A percentile compares a stretch with the other conserved stretches of the same genome.
These are phyloP conservation scores for Triplophysa rosa DNA, from an alignment of 2,113 vertebrate species.

Conservation along the genomic window DNA sequence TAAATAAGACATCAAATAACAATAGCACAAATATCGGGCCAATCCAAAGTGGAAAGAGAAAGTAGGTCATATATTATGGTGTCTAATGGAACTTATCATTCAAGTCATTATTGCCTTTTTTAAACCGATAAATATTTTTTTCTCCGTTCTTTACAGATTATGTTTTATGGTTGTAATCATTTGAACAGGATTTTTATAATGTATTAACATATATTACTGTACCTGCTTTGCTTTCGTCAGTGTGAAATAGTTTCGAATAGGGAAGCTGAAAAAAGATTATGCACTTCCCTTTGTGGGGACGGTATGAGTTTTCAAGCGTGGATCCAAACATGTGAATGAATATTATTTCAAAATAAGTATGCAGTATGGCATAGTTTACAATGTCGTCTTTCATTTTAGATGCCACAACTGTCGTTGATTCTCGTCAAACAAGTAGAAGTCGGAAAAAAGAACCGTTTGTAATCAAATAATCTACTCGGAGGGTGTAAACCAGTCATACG, in stretches of 20 bases:
- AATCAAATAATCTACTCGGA: constrained; percentile 71
- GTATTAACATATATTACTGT: constrained; percentile 51
- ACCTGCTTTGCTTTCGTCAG: constrained; percentile 47
- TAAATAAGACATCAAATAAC: constrained; percentile 26
- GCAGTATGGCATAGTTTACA: constrained; percentile 77
- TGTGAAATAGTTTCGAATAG: constrained; percentile 66
- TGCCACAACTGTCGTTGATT: constrained; percentile 74
- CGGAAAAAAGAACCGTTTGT: constrained; percentile 73
- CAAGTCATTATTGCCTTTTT: constrained; percentile 65
- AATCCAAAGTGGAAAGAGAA: neutral
- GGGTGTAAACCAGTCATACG: constrained; percentile 75
- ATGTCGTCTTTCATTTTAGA: constrained; percentile 77
- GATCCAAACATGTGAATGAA: constrained; percentile 68
- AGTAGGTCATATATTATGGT: constrained; percentile 12
- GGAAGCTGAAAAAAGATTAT: constrained; percentile 68
- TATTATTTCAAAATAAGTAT: constrained; percentile 70
- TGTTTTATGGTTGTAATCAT: constrained; percentile 48
- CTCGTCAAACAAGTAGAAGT: constrained; percentile 71
- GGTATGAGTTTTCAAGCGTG: constrained; percentile 68
- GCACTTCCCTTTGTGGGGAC: constrained; percentile 71
- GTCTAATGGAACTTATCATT: constrained; percentile 51
- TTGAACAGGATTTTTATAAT: constrained; percentile 63
- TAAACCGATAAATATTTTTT: constrained; percentile 50
- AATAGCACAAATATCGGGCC: constrained; percentile 2
- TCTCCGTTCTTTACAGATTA: constrained; percentile 20